Evolutionary conservation across 30 jellyfish, hydroid and myxozoan genomes (phyloP), one percentile per base, ranked within the genome.

Genomic region (Aurelia sp.): DNA sequence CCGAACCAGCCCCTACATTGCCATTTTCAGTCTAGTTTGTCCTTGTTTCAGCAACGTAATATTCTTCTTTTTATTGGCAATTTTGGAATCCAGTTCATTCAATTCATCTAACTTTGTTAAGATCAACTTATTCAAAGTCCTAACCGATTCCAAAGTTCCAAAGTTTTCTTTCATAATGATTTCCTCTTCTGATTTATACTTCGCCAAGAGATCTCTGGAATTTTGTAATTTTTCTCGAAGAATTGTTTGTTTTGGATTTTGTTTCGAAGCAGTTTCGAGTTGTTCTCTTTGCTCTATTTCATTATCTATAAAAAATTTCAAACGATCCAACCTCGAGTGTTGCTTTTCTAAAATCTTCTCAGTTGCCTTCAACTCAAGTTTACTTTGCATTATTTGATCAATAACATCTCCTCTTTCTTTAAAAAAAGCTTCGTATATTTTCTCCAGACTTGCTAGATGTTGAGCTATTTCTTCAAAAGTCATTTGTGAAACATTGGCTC

Each of bases 261-360:
- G 91, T 66, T 74, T 48, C 77, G 72, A 22, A 1, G 91, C 72
- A 11, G 57, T 74, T 30, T 61, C 76, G 19, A 82, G 81, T 55
- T 82, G 91, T 55, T 82, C 91, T 57, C 62, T 74, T 33, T 70
- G 78, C 30, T 55, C 85, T 50, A 41, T 74, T 35, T 82, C 91
- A 15, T 57, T 69, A 6, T 82, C 85, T 20, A 82, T 82, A 47
- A 68, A 71, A 20, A 55, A 68, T 41, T 82, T 82, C 66, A 82
- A 82, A 11, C 85, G 85, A 30, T 70, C 79, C 11, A 82, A 78
- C 72, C 78, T 31, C 11, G 51, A 35, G 18, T 69, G 33, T 41
- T 82, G 91, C 16, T 70, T 69, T 50, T 82, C 91, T 35, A 57
- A 19, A 11, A 72, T 1, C 13, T n/a, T 67, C 78, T 82, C 91